Percentiles rank a stretch among this genome's conserved stretches.
Conservation (phyloP, 2,888 invertebrate genomes). For the Sepioteuthis lessoniana region DNA sequence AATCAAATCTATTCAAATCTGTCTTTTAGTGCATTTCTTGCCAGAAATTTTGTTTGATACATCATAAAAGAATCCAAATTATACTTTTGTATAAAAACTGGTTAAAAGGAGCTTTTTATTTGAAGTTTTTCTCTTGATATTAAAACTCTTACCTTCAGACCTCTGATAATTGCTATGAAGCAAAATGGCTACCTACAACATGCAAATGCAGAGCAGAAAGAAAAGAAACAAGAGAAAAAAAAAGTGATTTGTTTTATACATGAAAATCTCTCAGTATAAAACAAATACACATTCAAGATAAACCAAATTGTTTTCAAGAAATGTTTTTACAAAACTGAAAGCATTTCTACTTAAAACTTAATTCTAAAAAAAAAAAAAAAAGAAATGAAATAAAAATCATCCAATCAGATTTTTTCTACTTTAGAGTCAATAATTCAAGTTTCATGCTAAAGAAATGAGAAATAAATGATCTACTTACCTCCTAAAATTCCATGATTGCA, state of each 20-base stretch:
- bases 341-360: not conserved
- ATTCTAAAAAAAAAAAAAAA: too few relatives aligned
- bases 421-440: not conserved
- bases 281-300: not conserved
- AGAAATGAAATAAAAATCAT: not conserved
- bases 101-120: not conserved
- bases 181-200: not conserved
- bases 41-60: not conserved
- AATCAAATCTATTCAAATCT: not conserved
- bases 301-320: not conserved
- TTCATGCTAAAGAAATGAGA: not conserved
- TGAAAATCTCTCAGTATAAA: not conserved
- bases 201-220: not conserved
- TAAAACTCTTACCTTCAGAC: not conserved
- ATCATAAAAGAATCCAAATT: not conserved
- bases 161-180: not conserved
- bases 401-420: not conserved
- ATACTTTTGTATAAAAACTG: not conserved
- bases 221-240: not conserved
- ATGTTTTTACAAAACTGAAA: not conserved
- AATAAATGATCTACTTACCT: not conserved
- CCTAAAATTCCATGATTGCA: constrained; percentile 18
- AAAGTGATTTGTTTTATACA: not conserved
- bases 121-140: not conserved
- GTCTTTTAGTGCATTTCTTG: not conserved